Conservation (phyloP, 2,888 invertebrate genomes). For the Bugula neritina region DNA sequence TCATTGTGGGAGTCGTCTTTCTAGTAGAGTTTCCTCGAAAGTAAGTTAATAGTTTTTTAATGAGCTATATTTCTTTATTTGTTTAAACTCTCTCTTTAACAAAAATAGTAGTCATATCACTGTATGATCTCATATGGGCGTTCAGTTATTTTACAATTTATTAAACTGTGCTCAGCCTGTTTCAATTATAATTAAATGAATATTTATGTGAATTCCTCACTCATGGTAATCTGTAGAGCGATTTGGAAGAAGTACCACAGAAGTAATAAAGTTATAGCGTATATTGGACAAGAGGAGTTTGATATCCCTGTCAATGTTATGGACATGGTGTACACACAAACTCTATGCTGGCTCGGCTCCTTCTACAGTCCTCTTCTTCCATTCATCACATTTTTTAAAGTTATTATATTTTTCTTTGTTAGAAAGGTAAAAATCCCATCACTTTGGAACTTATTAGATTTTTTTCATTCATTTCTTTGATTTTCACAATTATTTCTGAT, state of each 20-base stretch:
- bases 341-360: constrained; percentile 25
- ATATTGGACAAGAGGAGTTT: constrained; percentile 26
- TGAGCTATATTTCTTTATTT: no score
- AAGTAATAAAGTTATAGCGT: background rate
- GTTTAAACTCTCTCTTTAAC: no score
- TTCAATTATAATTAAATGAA: no score
- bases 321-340: constrained; percentile 27
- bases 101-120: no score
- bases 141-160: no score
- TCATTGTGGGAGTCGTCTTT: constrained; percentile 26
- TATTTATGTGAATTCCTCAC: no score
- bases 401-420: constrained; percentile 20
- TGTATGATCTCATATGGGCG: no score
- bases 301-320: constrained; percentile 27
- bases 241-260: constrained; percentile 8
- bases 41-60: constrained; percentile 18
- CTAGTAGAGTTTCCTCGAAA: constrained; percentile 27
- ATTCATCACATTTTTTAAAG: constrained; percentile 24
- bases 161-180: no score
- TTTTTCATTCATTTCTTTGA: no score
- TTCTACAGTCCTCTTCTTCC: constrained; percentile 26
- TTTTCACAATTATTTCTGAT: no score
- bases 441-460: no score
- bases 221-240: no score
- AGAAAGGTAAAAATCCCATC: constrained; percentile 28